A percentile compares a stretch with the other conserved stretches of the same genome.
These are phyloP conservation scores for Agraylea sexmaculata DNA, from an alignment of 1,140 invertebrate species.

Conservation along the genomic window DNA sequence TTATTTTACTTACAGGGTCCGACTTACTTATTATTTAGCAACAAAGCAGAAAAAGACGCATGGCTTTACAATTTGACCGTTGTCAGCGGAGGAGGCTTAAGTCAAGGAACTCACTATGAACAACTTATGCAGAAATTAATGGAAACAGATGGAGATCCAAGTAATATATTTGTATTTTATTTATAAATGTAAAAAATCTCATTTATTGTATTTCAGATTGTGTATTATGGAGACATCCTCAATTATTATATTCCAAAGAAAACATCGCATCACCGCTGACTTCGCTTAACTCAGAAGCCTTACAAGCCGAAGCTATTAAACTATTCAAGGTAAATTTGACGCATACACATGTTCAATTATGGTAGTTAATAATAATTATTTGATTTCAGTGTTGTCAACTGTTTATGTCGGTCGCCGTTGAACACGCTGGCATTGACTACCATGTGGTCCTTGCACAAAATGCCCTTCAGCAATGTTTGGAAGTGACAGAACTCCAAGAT, in stretches of 20 bases:
- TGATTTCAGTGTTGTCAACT: constrained; percentile 71
- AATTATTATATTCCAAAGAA: constrained; percentile 83
- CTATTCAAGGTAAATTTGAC: constrained; percentile 68
- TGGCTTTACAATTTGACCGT: constrained; percentile 93
- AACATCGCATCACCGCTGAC: constrained; percentile 74
- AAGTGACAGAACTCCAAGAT: constrained; percentile 78
- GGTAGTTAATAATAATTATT: not conserved
- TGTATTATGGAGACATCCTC: constrained; percentile 87
- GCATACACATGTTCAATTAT: not conserved
- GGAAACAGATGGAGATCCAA: constrained; percentile 90
- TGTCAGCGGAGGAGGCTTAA: constrained; percentile 80
- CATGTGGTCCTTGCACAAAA: constrained; percentile 92
- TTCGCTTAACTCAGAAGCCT: constrained; percentile 69
- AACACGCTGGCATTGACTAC: constrained; percentile 90
- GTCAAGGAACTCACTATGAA: constrained; percentile 87
- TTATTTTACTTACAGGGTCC: constrained; percentile 50
- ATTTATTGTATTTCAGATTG: constrained; percentile 51
- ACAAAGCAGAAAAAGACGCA: constrained; percentile 81
- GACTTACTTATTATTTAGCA: constrained; percentile 80
- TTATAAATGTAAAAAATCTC: not conserved
- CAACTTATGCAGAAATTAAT: constrained; percentile 88
- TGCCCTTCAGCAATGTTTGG: constrained; percentile 79
- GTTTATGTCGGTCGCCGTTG: constrained; percentile 87
- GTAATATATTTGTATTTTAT: constrained; percentile 37
- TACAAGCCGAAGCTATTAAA: constrained; percentile 85